Evolutionary conservation across 2,888 invertebrate genomes (phyloP).

Genomic region (Dinocampus coccinellae): DNA sequence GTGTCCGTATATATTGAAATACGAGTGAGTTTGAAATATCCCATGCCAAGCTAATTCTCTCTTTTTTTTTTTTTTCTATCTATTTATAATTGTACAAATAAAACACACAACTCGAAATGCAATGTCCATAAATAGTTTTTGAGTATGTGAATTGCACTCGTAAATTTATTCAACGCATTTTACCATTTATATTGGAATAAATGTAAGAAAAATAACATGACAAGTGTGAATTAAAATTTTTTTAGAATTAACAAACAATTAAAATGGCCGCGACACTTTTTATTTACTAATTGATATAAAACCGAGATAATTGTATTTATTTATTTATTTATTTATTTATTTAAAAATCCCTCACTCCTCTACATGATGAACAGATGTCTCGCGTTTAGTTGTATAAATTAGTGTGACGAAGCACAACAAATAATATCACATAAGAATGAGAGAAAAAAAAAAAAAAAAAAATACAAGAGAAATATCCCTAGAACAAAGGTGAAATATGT

Average conservation of each 20-base stretch:
- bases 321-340: too few species aligned
- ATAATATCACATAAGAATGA: background rate
- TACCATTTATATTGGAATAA: too few species aligned
- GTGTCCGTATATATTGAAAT: background rate
- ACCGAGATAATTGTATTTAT: background rate
- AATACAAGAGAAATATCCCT: background rate
- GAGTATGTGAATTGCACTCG: slow-evolving; percentile 17
- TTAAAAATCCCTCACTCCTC: background rate
- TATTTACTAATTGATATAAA: background rate
- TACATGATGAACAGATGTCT: slow-evolving; percentile 5
- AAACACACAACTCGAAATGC: slow-evolving; percentile 14
- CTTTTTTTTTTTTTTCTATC: too few species aligned
- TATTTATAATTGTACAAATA: slow-evolving; percentile 34
- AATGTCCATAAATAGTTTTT: slow-evolving; percentile 26
- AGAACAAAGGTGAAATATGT: slow-evolving; percentile 8
- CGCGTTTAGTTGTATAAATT: slow-evolving; percentile 5
- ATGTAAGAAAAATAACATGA: too few species aligned
- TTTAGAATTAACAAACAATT: background rate
- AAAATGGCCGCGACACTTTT: background rate
- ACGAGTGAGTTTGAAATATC: background rate
- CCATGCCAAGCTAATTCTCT: background rate
- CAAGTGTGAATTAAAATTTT: too few species aligned
- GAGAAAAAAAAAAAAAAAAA: background rate
- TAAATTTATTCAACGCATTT: background rate
- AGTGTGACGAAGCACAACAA: background rate